Evolutionary conservation across 2,113 vertebrate genomes (phyloP), one percentile per base, ranked within the genome.

Genomic region (Thermophis baileyi): DNA sequence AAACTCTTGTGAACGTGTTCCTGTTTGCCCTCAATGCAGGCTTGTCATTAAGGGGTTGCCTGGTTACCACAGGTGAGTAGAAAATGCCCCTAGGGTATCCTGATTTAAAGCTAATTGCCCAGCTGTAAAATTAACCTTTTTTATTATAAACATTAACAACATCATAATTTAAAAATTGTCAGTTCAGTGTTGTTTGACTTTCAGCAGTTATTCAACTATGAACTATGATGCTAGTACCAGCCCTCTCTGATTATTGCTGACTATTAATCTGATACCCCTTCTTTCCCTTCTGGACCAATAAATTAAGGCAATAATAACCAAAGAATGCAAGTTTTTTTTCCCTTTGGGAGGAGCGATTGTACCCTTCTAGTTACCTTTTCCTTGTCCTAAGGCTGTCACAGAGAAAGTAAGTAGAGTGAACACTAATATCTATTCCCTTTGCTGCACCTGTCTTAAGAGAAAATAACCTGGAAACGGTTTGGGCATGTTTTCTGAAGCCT

Each of bases 361-460:
- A 54, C 35, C 51, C 12, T 57, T 85, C 46, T 74, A 25, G 14
- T 50, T 50, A 90, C 87, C 25, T 57, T 57, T 10, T 51, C 89
- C 46, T 86, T 86, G 30, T 46, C 89, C 46, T 85, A 50, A 81
- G 54, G 74, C 74, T 90, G n/a, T 85, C 63, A 89, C 63, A 35
- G 27, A 24, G 54, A 60, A 93, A 93, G 74, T 87, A 91, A 91
- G 87, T 87, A 92, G 27, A 87, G 46, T 57, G 74, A 89, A 49
- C 69, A 7, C 40, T 86, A 93, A 90, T 57, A 86, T 53, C 12
- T 86, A 30, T 93, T 90, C 90, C 74, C 46, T 90, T 93, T 87
- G 54, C 22, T 93, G 53, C 88, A 90, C 81, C 81, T 93, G 54
- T 55, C 74, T 93, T 90, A 90, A 90, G 44, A 85, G 69, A 90